Percentiles rank a stretch among this genome's conserved stretches.
These are phyloP conservation scores for Pipra filicauda DNA, from an alignment of 2,113 vertebrate species.

Conservation along the genomic window DNA sequence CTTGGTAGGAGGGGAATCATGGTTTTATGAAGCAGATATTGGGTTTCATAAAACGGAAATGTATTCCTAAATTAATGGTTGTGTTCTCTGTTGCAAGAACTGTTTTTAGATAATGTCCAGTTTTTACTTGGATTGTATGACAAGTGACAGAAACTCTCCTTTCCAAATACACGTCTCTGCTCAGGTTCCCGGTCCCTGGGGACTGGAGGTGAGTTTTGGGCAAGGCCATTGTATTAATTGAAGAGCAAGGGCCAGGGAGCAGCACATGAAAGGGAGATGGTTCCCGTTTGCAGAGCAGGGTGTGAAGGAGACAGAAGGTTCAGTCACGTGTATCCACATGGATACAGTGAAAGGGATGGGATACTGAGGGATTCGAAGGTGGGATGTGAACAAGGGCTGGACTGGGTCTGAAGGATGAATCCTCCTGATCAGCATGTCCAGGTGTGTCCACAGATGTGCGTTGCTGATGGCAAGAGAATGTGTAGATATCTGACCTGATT, in stretches of 20 bases:
- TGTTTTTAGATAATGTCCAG: not conserved
- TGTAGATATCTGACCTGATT: not conserved
- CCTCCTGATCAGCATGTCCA: not conserved
- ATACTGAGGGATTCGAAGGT: rapidly evolving
- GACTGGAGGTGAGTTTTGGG: not conserved
- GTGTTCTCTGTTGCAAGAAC: not conserved
- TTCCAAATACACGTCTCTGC: not conserved
- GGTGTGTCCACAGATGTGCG: not conserved
- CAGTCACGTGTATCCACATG: rapidly evolving
- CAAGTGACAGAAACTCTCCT: not conserved
- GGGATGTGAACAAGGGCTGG: not conserved
- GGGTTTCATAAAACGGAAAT: constrained; percentile 7
- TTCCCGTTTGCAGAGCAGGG: not conserved
- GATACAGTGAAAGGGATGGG: not conserved
- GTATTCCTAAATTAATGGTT: not conserved
- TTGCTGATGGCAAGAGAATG: rapidly evolving
- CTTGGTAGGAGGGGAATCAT: not conserved
- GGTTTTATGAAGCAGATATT: not conserved
- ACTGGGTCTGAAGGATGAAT: rapidly evolving
- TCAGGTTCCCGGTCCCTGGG: not conserved
- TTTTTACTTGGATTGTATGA: not conserved
- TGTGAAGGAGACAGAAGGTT: not conserved
- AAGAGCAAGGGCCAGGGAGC: rapidly evolving
- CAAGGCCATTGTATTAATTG: not conserved
- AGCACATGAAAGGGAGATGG: not conserved